Conservation (phyloP, 2,113 vertebrate genomes). For the Coregonus clupeaformis region DNA sequence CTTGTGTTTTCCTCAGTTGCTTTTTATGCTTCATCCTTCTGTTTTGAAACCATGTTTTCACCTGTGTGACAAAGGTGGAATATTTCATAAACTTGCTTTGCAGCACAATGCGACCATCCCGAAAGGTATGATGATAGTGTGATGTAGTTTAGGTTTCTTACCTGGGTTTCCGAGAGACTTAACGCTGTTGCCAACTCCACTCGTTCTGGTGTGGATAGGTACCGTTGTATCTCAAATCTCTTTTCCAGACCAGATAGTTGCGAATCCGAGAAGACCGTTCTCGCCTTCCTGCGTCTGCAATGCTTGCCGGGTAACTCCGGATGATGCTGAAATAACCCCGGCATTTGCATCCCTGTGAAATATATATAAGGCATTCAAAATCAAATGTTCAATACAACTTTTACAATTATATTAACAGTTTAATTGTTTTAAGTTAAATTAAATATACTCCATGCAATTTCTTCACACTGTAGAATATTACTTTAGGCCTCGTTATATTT, state of each 20-base stretch:
- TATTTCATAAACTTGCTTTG: conserved; percentile 9
- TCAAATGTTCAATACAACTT: not conserved
- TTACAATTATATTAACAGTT: not conserved
- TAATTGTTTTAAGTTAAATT: not conserved
- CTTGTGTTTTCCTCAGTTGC: conserved; percentile 91
- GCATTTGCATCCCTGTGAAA: conserved; percentile 86
- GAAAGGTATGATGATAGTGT: not conserved
- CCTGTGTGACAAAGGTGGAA: conserved; percentile 63
- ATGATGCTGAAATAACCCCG: conserved; percentile 90
- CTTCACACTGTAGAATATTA: not conserved
- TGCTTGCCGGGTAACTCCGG: conserved; percentile 92
- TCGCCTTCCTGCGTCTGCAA: conserved; percentile 92
- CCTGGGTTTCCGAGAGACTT: conserved; percentile 98
- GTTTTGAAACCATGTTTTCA: conserved; percentile 96
- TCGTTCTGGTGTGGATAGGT: conserved; percentile 93
- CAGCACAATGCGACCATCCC: no score
- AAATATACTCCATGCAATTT: not conserved
- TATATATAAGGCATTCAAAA: not conserved
- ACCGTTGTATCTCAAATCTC: conserved; percentile 94
- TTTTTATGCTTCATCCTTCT: conserved; percentile 97
- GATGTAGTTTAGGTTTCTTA: conserved; percentile 46
- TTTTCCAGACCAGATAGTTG: conserved; percentile 96
- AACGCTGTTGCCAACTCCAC: conserved; percentile 95
- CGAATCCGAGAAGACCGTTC: conserved; percentile 97
- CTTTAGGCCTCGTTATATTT: not conserved